These are phyloP conservation scores for Sclerurus mexicanus DNA, from an alignment of 2,113 vertebrate genomes.

Conservation along the genomic window DNA sequence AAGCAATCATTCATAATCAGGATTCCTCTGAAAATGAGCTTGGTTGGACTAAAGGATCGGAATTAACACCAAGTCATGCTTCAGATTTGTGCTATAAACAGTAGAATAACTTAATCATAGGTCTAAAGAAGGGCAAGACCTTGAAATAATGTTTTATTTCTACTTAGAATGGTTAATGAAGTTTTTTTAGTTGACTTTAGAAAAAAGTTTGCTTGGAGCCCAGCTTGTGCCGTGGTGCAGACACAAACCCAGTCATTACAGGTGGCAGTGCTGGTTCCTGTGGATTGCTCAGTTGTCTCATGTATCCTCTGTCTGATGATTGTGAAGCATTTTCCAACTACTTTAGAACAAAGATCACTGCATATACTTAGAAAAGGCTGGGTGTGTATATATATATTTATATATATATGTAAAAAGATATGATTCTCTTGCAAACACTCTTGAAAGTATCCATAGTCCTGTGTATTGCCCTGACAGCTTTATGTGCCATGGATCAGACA, in stretches of 20 bases:
- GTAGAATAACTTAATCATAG: neutral
- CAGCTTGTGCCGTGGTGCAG: neutral
- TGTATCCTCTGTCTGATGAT: neutral
- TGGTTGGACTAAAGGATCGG: neutral
- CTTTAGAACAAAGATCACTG: neutral
- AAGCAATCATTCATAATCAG: neutral
- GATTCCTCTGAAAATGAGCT: neutral
- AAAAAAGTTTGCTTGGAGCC: neutral
- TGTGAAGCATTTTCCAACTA: neutral
- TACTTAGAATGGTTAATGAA: neutral
- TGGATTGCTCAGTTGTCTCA: neutral
- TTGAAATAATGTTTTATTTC: neutral
- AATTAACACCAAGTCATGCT: neutral
- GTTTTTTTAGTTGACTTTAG: neutral
- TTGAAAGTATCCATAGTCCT: neutral
- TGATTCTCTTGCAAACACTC: neutral
- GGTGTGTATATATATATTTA: neutral
- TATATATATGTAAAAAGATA: neutral
- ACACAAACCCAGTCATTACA: neutral
- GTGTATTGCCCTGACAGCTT: neutral
- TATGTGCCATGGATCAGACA: rapidly evolving
- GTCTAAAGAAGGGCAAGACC: neutral
- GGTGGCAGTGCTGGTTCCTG: neutral
- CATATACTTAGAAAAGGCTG: neutral
- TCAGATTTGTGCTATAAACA: neutral